These are phyloP conservation scores for Porites rus DNA, from an alignment of 92 coral and sea anemone species.

Conservation along the genomic window DNA sequence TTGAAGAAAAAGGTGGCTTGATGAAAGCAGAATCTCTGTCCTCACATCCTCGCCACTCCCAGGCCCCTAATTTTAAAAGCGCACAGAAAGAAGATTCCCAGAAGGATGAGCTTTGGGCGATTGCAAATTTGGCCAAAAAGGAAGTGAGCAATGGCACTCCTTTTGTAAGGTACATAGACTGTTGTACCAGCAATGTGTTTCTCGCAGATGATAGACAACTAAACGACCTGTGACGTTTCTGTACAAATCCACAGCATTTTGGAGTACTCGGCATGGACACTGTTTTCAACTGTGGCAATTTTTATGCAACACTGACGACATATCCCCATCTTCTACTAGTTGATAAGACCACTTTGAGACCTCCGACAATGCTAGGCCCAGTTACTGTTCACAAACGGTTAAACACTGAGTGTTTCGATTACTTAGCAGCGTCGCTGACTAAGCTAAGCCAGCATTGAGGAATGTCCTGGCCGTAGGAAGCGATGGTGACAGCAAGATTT, in stretches of 20 bases:
- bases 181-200: conserved; percentile 26
- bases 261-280: conserved; percentile 30
- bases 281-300: conserved; percentile 24
- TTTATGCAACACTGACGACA: conserved; percentile 30
- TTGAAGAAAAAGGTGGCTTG: conserved; percentile 28
- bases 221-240: background rate
- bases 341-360: background rate
- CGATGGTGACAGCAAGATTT: conserved; percentile 2
- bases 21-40: conserved; percentile 28
- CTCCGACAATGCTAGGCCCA: conserved; percentile 6
- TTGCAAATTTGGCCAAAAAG: conserved; percentile 21
- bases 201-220: conserved; percentile 26
- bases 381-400: background rate
- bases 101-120: conserved; percentile 21
- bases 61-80: background rate
- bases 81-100: background rate
- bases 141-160: conserved; percentile 7
- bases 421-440: conserved; percentile 8
- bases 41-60: conserved; percentile 14
- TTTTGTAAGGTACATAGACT: conserved; percentile 18
- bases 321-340: conserved; percentile 15
- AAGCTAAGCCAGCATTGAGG: conserved; percentile 1
- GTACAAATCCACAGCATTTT: conserved; percentile 15
- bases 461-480: conserved; percentile 2
- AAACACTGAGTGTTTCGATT: background rate